These are phyloP conservation scores for Hydractinia echinata DNA, from an alignment of 30 jellyfish, hydroid and myxozoan species.

Conservation along the genomic window DNA sequence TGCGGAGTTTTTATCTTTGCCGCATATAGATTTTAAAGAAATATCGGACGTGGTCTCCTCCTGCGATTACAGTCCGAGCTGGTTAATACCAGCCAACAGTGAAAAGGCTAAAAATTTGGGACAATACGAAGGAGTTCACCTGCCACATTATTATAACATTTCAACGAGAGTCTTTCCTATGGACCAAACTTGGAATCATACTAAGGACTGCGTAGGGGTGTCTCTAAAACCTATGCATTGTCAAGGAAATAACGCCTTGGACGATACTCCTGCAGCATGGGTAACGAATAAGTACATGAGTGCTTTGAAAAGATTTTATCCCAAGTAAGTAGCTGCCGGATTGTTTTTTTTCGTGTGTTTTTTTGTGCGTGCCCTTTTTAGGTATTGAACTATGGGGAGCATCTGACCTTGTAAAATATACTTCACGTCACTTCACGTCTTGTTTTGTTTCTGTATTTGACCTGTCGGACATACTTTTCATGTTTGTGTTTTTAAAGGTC, in stretches of 20 bases:
- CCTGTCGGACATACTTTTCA: too few relatives aligned
- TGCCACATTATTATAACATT: constrained; percentile 62
- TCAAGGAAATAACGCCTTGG: constrained; percentile 49
- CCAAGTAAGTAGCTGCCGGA: constrained; percentile 31
- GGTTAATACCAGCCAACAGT: constrained; percentile 39
- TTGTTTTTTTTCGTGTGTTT: too few relatives aligned
- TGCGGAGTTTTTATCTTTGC: constrained; percentile 53
- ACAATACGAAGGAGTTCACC: constrained; percentile 62
- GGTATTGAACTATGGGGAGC: too few relatives aligned
- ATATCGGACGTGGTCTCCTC: constrained; percentile 31
- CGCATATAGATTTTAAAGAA: constrained; percentile 32
- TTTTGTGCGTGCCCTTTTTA: too few relatives aligned
- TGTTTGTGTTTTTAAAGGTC: too few relatives aligned
- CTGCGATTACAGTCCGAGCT: constrained; percentile 57
- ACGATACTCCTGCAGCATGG: constrained; percentile 44
- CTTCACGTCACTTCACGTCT: too few relatives aligned
- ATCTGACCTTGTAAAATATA: too few relatives aligned
- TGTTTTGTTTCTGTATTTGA: too few relatives aligned
- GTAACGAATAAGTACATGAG: constrained; percentile 31
- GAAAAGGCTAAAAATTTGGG: constrained; percentile 39
- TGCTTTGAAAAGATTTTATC: constrained; percentile 29
- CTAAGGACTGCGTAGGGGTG: constrained; percentile 50
- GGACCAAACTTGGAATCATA: constrained; percentile 64
- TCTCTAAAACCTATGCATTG: constrained; percentile 59
- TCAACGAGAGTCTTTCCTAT: constrained; percentile 51